Base-by-base conservation (phyloP, 1,140 invertebrate genomes). In the Drosophila subpulchrella region DNA sequence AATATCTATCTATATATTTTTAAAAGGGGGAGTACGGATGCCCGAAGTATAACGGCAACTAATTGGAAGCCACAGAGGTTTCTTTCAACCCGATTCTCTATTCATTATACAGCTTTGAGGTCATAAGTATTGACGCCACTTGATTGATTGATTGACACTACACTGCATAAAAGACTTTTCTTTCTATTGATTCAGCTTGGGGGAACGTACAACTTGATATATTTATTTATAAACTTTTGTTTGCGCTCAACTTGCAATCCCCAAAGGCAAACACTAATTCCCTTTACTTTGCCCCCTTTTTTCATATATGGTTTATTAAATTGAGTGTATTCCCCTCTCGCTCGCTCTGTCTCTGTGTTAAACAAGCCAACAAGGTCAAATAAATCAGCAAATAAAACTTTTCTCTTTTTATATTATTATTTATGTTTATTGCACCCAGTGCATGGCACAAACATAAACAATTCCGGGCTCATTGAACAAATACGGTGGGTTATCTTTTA, bases 111-210 rank as follows among this genome's bases (percentile, higher is more conserved):
- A 65, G 81, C 74, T 71, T 85, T 86, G 82, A 65, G 82, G 82
- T 82, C 82, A 88, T 79, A 86, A 82, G 86, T 86, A 79, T 86
- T 81, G 83, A 86, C 82, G 83, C 82, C 82, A 76, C 62, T 86
- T 79, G 81, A 84, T 84, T 88, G 83, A 88, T 74, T 88, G 83
- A 85, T 60, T 75, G 57, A 73, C 61, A 65, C 38, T 44, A 24
- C 58, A n/a, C 20, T 34, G 15, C 38, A 54, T 42, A 24, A 12
- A 55, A 53, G 50, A 57, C 36, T 70, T 62, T 59, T 24, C 54
- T 24, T 42, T 34, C 2, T 34, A 34, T 68, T 32, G 8, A 17
- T 36, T 44, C 48, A 66, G 41, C 50, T 17, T 6, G 27, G 27
- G 27, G 11, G 42, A 41, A 12, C 30, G 39, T 38, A 42, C 61